Conservation (phyloP, 30 jellyfish, hydroid and myxozoan genomes). For the Hydractinia symbiolongicarpus region DNA sequence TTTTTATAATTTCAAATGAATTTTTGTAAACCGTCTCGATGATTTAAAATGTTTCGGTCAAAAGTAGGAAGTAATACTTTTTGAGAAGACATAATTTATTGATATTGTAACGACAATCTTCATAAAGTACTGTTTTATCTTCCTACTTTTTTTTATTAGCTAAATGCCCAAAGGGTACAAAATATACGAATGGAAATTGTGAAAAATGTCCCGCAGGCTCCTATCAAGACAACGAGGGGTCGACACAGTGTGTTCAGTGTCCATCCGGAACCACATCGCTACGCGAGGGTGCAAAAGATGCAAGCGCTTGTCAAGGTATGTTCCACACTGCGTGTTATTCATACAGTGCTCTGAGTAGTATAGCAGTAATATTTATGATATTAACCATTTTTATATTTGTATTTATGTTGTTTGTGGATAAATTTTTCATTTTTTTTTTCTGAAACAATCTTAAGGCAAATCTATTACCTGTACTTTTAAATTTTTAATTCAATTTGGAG, state of each 20-base stretch:
- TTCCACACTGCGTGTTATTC: too few relatives aligned
- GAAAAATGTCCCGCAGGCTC: slow-evolving; percentile 62
- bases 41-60: too few relatives aligned
- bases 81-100: background rate
- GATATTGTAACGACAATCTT: background rate
- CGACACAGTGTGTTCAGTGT: slow-evolving; percentile 48
- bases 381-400: background rate
- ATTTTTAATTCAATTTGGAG: too few relatives aligned
- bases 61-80: background rate
- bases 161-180: slow-evolving; percentile 60
- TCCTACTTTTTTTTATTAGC: slow-evolving; percentile 20
- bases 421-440: background rate
- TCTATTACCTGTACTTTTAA: too few relatives aligned
- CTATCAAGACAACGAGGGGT: slow-evolving; percentile 62
- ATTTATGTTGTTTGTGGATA: background rate
- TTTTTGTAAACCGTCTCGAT: too few relatives aligned
- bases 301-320: slow-evolving; percentile 54
- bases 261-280: slow-evolving; percentile 55
- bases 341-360: too few relatives aligned
- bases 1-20: too few relatives aligned
- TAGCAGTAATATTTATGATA: too few relatives aligned
- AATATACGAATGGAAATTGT: slow-evolving; percentile 41
- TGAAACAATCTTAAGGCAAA: background rate
- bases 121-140: background rate
- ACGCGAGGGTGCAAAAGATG: slow-evolving; percentile 31